A percentile compares a stretch with the other conserved stretches of the same genome.
Evolutionary conservation across 2,113 vertebrate species (phyloP).

Genomic region (Sapajus apella): DNA sequence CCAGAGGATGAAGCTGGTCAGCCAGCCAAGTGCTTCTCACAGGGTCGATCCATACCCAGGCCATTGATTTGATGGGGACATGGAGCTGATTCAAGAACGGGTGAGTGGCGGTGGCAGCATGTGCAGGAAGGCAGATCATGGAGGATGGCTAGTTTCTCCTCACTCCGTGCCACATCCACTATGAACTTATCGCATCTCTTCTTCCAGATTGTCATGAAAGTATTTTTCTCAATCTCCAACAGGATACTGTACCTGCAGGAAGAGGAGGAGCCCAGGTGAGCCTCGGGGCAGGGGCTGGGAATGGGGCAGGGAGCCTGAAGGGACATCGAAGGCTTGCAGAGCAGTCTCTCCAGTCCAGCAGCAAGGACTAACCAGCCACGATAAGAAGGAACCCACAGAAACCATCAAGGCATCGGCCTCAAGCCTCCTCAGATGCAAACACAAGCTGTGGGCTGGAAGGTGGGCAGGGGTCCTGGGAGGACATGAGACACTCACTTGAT

Average conservation of each 20-base stretch:
- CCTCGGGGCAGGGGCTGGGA: background rate
- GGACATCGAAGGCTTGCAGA: background rate
- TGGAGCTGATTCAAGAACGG: background rate
- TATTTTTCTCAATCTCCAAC: slow-evolving; percentile 78
- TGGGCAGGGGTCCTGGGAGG: too few species aligned
- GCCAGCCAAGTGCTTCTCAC: background rate
- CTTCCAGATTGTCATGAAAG: slow-evolving; percentile 85
- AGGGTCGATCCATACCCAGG: too few species aligned
- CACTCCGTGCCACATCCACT: slow-evolving; percentile 70
- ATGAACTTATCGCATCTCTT: slow-evolving; percentile 91
- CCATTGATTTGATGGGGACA: background rate
- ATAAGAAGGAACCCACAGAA: background rate
- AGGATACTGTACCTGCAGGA: slow-evolving; percentile 90
- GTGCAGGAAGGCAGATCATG: background rate
- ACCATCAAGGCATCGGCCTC: background rate
- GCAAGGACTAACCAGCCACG: rapidly evolving
- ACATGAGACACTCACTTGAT: slow-evolving; percentile 85
- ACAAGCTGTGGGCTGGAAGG: background rate
- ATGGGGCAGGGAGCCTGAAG: background rate
- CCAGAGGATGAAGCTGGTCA: background rate
- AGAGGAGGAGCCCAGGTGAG: slow-evolving; percentile 50
- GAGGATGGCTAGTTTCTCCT: background rate
- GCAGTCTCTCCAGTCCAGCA: background rate
- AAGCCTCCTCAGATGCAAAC: background rate
- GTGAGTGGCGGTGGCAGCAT: background rate